Evolutionary conservation across 2,113 vertebrate genomes (phyloP).

Genomic region (Hemibates koningsi): DNA sequence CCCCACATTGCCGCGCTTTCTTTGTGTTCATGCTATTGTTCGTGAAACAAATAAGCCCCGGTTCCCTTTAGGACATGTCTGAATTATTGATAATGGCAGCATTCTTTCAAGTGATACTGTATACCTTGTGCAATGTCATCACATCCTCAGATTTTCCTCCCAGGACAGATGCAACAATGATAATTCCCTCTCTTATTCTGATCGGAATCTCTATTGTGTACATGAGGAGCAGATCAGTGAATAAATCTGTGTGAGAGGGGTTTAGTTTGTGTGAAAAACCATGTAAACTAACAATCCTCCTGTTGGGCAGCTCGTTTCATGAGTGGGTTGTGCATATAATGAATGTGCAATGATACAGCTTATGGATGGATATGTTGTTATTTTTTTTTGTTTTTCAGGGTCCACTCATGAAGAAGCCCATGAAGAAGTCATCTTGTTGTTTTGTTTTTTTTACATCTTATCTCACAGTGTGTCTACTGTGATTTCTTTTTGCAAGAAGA

Average conservation of each 20-base stretch:
- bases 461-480: neutral
- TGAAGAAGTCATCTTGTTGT: neutral
- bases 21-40: slow-evolving; percentile 40
- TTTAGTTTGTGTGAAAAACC: neutral
- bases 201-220: neutral
- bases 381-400: slow-evolving; percentile 14
- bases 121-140: slow-evolving; percentile 26
- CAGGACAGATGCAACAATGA: neutral
- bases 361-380: neutral
- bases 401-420: neutral
- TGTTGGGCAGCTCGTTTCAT: neutral
- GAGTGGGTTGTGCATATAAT: neutral
- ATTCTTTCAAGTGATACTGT: slow-evolving; percentile 58
- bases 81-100: slow-evolving; percentile 59
- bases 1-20: neutral
- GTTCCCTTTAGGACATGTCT: slow-evolving; percentile 35
- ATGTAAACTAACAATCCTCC: neutral
- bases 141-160: slow-evolving; percentile 24
- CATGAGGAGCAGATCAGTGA: neutral
- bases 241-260: neutral
- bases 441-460: neutral
- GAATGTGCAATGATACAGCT: neutral
- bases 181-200: neutral
- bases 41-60: slow-evolving; percentile 31
- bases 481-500: neutral